Conservation (phyloP, 2,888 invertebrate species). For the Heliconius ismenius region DNA sequence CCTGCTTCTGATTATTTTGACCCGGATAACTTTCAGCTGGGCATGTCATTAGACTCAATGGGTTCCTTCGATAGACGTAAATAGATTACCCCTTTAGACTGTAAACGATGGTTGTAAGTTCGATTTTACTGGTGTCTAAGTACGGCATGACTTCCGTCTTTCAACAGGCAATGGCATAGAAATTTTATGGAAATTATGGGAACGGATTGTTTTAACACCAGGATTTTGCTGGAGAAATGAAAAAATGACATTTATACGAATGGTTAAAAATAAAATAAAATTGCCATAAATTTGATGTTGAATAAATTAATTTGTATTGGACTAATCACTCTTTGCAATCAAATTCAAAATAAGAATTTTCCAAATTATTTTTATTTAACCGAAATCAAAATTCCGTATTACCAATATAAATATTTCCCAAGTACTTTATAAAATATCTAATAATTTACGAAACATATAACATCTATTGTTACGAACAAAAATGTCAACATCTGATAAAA, state of each 20-base stretch:
- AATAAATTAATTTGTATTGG: no score
- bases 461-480: constrained; percentile 8
- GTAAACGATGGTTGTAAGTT: no score
- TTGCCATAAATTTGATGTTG: no score
- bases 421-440: neutral
- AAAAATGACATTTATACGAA: no score
- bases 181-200: no score
- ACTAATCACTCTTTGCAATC: neutral
- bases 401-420: neutral
- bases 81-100: no score
- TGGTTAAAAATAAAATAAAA: no score
- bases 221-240: no score
- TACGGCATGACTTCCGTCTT: no score
- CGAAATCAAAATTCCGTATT: neutral
- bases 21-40: constrained; percentile 14
- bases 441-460: constrained; percentile 11
- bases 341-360: neutral
- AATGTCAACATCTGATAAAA: constrained; percentile 11
- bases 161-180: no score
- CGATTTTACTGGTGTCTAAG: no score
- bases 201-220: no score
- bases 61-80: neutral
- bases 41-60: constrained; percentile 14
- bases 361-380: neutral
- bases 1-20: constrained; percentile 20